Evolutionary conservation across 2,888 invertebrate genomes (phyloP).

Genomic region (Hypsopygia costalis): DNA sequence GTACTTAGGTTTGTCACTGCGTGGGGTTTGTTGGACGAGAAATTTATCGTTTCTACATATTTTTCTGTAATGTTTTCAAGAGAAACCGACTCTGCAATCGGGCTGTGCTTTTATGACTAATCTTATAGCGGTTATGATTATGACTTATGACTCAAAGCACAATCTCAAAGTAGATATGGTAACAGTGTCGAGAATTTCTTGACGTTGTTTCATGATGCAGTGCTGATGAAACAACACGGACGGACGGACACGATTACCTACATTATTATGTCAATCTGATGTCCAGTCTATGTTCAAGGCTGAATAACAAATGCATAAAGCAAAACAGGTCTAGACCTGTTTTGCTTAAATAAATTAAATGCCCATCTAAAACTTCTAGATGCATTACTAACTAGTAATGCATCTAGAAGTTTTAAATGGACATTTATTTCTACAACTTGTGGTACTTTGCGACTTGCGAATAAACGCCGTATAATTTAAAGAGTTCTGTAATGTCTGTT

Average conservation of each 20-base stretch:
- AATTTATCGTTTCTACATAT: constrained; percentile 2
- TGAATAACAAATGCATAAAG: constrained; percentile 24
- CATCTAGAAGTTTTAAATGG: too few species aligned
- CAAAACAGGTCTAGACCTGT: too few species aligned
- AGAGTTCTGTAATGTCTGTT: too few species aligned
- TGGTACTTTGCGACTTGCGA: too few species aligned
- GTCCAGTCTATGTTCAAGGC: constrained; percentile 40
- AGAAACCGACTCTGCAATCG: constrained; percentile 34
- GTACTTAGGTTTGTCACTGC: not conserved
- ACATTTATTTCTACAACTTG: too few species aligned
- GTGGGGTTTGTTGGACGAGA: too few species aligned
- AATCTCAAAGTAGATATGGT: too few species aligned
- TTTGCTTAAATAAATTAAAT: too few species aligned
- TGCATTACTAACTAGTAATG: too few species aligned
- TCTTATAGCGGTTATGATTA: constrained; percentile 41
- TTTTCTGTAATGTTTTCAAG: constrained; percentile 22
- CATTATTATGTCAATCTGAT: constrained; percentile 32
- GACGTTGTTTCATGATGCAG: constrained; percentile 44
- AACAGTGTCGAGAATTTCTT: constrained; percentile 43
- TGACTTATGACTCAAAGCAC: constrained; percentile 62
- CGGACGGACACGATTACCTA: not conserved
- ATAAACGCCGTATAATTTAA: too few species aligned
- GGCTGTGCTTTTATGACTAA: constrained; percentile 60
- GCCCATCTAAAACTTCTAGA: too few species aligned
- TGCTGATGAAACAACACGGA: constrained; percentile 14